Evolutionary conservation across 2,888 invertebrate species (phyloP).

Genomic region (Pharmacophagus antenor): DNA sequence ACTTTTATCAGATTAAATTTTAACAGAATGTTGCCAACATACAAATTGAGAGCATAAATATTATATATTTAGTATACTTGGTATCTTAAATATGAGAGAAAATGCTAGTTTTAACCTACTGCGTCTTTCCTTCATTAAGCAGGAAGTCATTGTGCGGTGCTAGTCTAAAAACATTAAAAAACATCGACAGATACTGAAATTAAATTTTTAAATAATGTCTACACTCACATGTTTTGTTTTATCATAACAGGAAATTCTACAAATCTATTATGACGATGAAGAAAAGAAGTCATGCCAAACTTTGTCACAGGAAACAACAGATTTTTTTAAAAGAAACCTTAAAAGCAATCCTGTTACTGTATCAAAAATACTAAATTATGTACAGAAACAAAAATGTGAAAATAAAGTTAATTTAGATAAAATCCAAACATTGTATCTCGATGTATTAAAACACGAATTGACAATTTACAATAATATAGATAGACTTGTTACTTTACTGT

Average conservation of each 20-base stretch:
- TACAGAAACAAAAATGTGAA: conserved; percentile 47
- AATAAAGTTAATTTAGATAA: conserved; percentile 46
- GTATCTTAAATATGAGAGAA: too few relatives aligned
- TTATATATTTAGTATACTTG: too few relatives aligned
- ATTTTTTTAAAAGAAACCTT: conserved; percentile 70
- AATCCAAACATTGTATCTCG: conserved; percentile 61
- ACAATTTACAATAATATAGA: conserved; percentile 55
- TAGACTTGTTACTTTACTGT: conserved; percentile 60
- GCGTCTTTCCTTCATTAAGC: too few relatives aligned
- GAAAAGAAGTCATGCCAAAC: conserved; percentile 53
- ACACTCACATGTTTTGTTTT: neutral
- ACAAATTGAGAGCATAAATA: too few relatives aligned
- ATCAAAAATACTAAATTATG: conserved; percentile 51
- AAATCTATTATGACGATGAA: conserved; percentile 55
- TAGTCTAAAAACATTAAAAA: too few relatives aligned
- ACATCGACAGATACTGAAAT: too few relatives aligned
- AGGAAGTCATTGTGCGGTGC: too few relatives aligned
- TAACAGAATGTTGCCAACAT: too few relatives aligned
- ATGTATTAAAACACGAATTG: conserved; percentile 59
- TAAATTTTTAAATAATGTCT: too few relatives aligned
- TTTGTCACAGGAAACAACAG: conserved; percentile 52
- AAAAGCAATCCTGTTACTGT: conserved; percentile 68
- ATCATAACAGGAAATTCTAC: conserved; percentile 62
- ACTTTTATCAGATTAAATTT: too few relatives aligned
- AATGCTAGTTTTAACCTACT: too few relatives aligned